Conservation (phyloP, 1,140 invertebrate species). For the Teleopsis dalmanni region DNA sequence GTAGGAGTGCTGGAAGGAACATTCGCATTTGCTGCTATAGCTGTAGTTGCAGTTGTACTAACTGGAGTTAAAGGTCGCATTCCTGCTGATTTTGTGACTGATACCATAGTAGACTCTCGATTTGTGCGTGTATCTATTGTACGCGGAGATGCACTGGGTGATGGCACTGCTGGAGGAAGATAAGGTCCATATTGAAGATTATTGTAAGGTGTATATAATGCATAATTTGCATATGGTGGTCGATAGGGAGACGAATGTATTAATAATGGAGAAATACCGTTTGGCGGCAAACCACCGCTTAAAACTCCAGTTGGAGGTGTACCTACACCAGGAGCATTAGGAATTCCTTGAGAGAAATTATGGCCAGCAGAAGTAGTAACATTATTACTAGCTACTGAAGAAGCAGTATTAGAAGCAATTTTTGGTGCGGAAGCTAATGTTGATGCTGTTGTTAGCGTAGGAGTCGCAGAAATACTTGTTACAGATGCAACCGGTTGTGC, state of each 20-base stretch:
- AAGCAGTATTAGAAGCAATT: too few species aligned
- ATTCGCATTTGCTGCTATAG: background rate
- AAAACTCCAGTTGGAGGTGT: slow-evolving; percentile 45
- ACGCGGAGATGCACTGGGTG: slow-evolving; percentile 56
- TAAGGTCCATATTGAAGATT: slow-evolving; percentile 59
- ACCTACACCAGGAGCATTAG: slow-evolving; percentile 23
- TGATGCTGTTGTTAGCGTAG: slow-evolving; percentile 5
- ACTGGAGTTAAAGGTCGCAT: slow-evolving; percentile 31
- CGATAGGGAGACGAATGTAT: slow-evolving; percentile 56
- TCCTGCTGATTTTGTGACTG: slow-evolving; percentile 18
- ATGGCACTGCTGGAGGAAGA: slow-evolving; percentile 52
- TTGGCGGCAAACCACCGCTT: slow-evolving; percentile 36
- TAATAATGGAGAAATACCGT: slow-evolving; percentile 45
- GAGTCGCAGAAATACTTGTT: slow-evolving; percentile 7
- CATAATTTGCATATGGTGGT: slow-evolving; percentile 53
- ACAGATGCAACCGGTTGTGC: slow-evolving; percentile 2
- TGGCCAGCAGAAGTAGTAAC: too few species aligned
- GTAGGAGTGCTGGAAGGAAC: background rate
- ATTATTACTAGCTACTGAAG: too few species aligned
- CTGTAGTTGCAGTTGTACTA: slow-evolving; percentile 12
- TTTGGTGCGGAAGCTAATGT: slow-evolving; percentile 1
- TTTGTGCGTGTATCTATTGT: slow-evolving; percentile 52
- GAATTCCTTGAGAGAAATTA: slow-evolving; percentile 19
- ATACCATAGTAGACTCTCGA: slow-evolving; percentile 47
- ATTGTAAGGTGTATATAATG: slow-evolving; percentile 66